These are phyloP conservation scores for Pithys albifrons DNA, from an alignment of 2,113 vertebrate genomes.

Conservation along the genomic window DNA sequence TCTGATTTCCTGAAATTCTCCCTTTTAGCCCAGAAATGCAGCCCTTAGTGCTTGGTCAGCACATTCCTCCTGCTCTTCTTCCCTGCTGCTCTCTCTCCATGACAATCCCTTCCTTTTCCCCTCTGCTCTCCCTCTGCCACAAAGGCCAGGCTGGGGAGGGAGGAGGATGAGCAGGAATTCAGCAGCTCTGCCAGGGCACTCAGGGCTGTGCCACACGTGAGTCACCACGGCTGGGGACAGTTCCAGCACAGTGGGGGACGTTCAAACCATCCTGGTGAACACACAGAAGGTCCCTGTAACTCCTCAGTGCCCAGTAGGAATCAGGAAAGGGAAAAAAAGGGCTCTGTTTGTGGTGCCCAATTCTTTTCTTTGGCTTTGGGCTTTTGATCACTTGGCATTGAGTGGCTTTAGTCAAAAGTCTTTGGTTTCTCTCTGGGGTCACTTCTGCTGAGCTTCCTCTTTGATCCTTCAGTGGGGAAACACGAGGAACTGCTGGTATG, in stretches of 20 bases:
- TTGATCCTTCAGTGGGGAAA: background rate
- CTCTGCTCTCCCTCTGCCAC: constrained; percentile 8
- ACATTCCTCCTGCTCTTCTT: constrained; percentile 17
- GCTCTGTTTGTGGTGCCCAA: background rate
- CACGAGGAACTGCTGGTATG: background rate
- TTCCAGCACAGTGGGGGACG: background rate
- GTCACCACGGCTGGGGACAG: background rate
- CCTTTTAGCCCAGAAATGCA: constrained; percentile 16
- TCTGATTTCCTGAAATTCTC: constrained; percentile 20
- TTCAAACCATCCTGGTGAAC: background rate
- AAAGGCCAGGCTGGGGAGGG: constrained; percentile 33
- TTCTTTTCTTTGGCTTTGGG: background rate
- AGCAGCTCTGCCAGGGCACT: background rate
- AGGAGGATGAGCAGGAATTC: constrained; percentile 36
- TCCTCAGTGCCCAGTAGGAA: background rate
- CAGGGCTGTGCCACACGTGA: background rate
- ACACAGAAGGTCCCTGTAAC: background rate
- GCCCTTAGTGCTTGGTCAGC: constrained; percentile 1
- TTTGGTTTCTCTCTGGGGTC: constrained; percentile 44
- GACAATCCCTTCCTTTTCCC: background rate
- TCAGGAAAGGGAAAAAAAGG: background rate
- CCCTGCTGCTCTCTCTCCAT: background rate
- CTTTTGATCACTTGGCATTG: constrained; percentile 2
- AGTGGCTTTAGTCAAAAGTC: constrained; percentile 9
- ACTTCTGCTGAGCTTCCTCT: constrained; percentile 6